Percentiles rank a stretch among this genome's conserved stretches.
Evolutionary conservation across 1,140 invertebrate species (phyloP).

Genomic region (Cryptotermes secundus): DNA sequence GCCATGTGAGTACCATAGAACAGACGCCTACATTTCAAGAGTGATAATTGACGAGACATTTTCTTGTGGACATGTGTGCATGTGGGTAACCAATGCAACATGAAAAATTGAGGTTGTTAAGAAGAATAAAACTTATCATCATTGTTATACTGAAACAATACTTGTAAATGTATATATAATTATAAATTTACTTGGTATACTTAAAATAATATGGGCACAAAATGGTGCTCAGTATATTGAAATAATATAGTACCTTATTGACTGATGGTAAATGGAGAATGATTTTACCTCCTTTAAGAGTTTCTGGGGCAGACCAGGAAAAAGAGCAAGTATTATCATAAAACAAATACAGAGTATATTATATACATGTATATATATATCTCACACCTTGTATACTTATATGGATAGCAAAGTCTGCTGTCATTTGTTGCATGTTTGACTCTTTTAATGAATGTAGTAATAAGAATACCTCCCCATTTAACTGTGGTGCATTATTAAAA

Average conservation of each 20-base stretch:
- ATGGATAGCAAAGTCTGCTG: slow-evolving; percentile 30
- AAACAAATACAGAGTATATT: slow-evolving; percentile 13
- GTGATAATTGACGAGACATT: background rate
- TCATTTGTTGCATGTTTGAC: slow-evolving; percentile 36
- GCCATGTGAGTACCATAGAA: background rate
- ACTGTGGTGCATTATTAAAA: slow-evolving; percentile 20
- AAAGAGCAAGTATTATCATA: slow-evolving; percentile 22
- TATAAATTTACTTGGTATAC: slow-evolving; percentile 30
- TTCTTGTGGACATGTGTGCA: background rate
- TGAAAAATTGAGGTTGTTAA: background rate
- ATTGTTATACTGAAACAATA: slow-evolving; percentile 29
- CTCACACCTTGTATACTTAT: slow-evolving; percentile 34
- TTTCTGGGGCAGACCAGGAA: background rate
- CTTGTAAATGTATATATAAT: slow-evolving; percentile 27
- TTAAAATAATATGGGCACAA: slow-evolving; percentile 24
- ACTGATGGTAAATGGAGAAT: background rate
- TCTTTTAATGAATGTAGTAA: slow-evolving; percentile 27
- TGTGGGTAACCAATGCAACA: background rate
- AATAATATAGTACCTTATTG: slow-evolving; percentile 21
- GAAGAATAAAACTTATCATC: slow-evolving; percentile 10
- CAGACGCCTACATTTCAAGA: slow-evolving; percentile 12
- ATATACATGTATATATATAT: slow-evolving; percentile 20
- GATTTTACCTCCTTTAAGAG: background rate
- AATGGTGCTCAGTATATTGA: slow-evolving; percentile 1
- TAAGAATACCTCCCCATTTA: slow-evolving; percentile 22